Base-by-base conservation (phyloP, 92 coral and sea anemone genomes). In the Palythoa caribaeorum region DNA sequence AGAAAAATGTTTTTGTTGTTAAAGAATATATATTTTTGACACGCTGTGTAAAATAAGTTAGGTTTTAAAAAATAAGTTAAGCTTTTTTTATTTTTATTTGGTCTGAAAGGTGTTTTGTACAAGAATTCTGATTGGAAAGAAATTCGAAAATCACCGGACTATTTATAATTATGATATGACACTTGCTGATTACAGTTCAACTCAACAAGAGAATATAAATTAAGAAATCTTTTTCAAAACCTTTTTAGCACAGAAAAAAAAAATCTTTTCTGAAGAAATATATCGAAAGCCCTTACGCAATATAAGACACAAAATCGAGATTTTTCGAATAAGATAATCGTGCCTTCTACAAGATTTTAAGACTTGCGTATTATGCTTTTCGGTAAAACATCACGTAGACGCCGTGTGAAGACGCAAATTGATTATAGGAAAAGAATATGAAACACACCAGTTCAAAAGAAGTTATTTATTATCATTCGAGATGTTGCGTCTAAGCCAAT, bases 341-440 rank as follows among this genome's bases (percentile, higher is more conserved):
- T 37, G 63, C 47, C 11, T 21, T n/a, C 59, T 37, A 11, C 6
- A 21, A 44, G 48, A 44, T 19, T 66, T 68, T 39, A 13, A 19
- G 14, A 81, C 17, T 65, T 21, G 28, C 51, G 47, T 60, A 81
- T 81, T 81, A 48, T 44, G 14, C 14, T 39, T 28, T 52, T 20
- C 73, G 28, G 60, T 44, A 9, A 38, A 66, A 44, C 86, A 66
- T 66, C 86, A 20, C 76, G 76, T 81, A 81, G 86, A 20, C 47
- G 21, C 54, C 68, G 37, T 52, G 52, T 37, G 74, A 69, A 81
- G 66, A 68, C 76, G 76, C 76, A 81, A 81, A 68, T 65, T 44
- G 86, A 81, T 81, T 81, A 48, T 20, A 68, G 48, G 86, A 13
- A 81, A 65, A 81, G 76, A 66, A 81, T 65, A 52, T 9, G 19